Base-by-base conservation (phyloP, 2,888 invertebrate genomes). In the Euphydryas editha region DNA sequence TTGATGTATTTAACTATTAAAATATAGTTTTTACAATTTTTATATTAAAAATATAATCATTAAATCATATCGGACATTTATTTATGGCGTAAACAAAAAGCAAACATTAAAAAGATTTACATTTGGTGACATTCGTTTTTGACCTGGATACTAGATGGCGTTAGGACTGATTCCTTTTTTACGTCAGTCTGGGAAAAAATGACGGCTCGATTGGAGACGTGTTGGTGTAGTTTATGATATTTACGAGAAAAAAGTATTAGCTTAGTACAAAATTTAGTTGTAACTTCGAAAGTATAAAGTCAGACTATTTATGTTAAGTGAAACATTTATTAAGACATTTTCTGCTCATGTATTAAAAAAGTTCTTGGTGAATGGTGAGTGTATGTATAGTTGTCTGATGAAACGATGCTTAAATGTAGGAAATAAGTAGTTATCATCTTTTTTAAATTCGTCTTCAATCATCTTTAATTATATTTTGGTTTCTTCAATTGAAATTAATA, bases 171-270 rank as follows among this genome's bases (percentile, higher is more conserved):
- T 74, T 79, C 61, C 66, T 79, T 79, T 82, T 77, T 78, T 81
- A 86, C 85, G 90, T 91, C 92, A 92, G 92, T 92, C 84, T 87
- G 77, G 81, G 86, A 87, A 90, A 93, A 93, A 93, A 93, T 93
- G 93, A 93, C 90, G 92, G 88, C 90, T 90, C 81, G 81, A 80
- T 88, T 92, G 83, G 89, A 92, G 92, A 92, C 92, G 92, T 92
- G 91, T 93, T 90, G 90, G 81, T 87, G 89, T 90, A 83, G 86
- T 88, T 91, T 92, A 92, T 92, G 92, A 93, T 93, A 93, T 92
- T 93, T 93, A 92, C 90, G 91, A 84, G 88, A 86, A 89, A 36
- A 85, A 87, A 91, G 86, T 90, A 87, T 85, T 88, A 87, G 72
- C 78, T 79, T 86, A 85, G 80, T 87, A 84, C 80, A 84, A 86